Evolutionary conservation across 2,113 vertebrate genomes (phyloP), one percentile per base, ranked within the genome.

Genomic region (Dromaius novaehollandiae): DNA sequence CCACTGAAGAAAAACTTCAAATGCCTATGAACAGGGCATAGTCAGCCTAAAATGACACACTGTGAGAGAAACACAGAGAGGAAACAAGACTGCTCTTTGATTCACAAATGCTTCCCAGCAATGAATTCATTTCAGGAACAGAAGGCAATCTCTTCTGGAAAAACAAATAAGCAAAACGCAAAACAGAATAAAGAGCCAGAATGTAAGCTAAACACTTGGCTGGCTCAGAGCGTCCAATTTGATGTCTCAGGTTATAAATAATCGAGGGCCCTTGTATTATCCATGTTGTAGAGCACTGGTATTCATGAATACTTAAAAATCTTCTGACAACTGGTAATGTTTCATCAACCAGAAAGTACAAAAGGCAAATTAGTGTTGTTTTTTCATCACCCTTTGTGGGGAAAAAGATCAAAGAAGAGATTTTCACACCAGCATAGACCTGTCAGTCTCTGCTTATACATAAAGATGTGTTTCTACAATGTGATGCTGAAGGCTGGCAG

Each of bases 241-340:
- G 93, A 94, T 15, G 4, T 93, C 84, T 89, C 44, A 88, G 76
- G 79, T 95, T 95, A 97, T 97, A 98, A 97, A 97, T 97, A 94
- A 97, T 97, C 64, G 1, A 97, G 86, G 82, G 58, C 70, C 76
- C 78, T 97, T 94, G 82, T 94, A 90, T 95, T 93, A 94, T 91
- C 79, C 86, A 38, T 93, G 86, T 90, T 92, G 93, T 87, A 89
- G 78, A 96, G 85, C 93, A 90, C 61, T 61, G 66, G 77, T 93
- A 96, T 89, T 96, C 95, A 96, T 95, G 86, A 97, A 97, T 97
- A 97, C 86, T 97, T 96, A 89, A 98, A 96, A 97, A 94, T 82
- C 82, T 68, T 96, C 51, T 89, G 95, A 94, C 93, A 96, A 89
- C 93, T 48, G 48, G 71, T 87, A 95, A 94, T 91, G 90, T 95